Evolutionary conservation across 2,888 invertebrate species (phyloP).

Genomic region (Pegoplata infirma): DNA sequence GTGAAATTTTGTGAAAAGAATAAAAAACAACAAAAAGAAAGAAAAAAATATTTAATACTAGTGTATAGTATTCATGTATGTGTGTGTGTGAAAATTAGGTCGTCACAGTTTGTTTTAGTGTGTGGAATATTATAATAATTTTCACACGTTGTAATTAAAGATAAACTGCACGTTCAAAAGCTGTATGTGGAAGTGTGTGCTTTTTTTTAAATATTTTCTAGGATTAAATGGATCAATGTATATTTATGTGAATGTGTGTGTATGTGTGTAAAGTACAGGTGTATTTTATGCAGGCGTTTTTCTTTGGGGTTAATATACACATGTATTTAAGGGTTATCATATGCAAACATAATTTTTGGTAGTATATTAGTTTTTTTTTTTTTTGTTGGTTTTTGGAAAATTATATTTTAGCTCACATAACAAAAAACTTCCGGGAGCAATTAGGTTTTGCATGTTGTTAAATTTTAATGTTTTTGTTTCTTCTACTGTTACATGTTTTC

Average conservation of each 20-base stretch:
- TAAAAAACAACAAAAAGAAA: constrained; percentile 3
- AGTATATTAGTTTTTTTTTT: no score
- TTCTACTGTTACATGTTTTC: background rate
- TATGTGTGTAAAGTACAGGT: background rate
- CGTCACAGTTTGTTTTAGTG: constrained; percentile 49
- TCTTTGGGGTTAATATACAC: constrained; percentile 12
- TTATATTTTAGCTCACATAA: background rate
- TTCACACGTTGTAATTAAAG: constrained; percentile 62
- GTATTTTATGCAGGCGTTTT: background rate
- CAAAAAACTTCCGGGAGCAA: constrained; percentile 43
- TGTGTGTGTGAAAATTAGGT: constrained; percentile 47
- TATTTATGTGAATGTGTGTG: no score
- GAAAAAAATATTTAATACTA: no score
- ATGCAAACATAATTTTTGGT: constrained; percentile 33
- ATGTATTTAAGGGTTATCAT: constrained; percentile 38
- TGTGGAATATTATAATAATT: constrained; percentile 56
- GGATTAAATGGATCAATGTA: constrained; percentile 25
- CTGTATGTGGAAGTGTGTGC: background rate
- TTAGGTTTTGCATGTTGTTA: constrained; percentile 33
- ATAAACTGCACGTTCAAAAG: constrained; percentile 55
- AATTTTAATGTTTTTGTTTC: constrained; percentile 15
- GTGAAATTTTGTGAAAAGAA: constrained; percentile 29
- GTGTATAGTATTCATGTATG: no score
- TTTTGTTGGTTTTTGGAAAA: constrained; percentile 15
- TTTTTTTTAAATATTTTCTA: constrained; percentile 19